Evolutionary conservation across 1,140 invertebrate species (phyloP), one percentile per base, ranked within the genome.

Genomic region (Drosophila santomea): DNA sequence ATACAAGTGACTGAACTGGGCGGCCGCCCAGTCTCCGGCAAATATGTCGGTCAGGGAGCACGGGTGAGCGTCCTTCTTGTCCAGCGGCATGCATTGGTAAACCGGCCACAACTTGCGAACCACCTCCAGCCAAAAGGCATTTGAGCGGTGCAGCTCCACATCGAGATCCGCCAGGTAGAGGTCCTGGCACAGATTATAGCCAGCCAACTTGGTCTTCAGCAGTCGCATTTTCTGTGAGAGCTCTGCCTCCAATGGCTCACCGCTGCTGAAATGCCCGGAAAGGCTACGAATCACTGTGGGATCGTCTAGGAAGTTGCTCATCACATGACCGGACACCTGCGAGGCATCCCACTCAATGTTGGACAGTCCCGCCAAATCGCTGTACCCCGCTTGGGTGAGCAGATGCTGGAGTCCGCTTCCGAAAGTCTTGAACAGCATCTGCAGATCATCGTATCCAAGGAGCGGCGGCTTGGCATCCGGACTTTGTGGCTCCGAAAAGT

Each of bases 341-440:
- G 96, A 95, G 11, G 96, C 96, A 93, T 99, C 98, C 97, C 97
- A 98, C 93, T 99, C 98, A 0, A 98, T 94, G 90, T 97, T 97
- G 1, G 95, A 96, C 3, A 97, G 92, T 2, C 97, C 97, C 7
- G 97, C 94, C 1, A 98, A 94, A 92, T 98, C 97, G n/a, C 95
- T 94, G 86, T 97, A 98, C 3, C 95, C 95, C 0, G 95, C 95
- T 89, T 94, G 95, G 2, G 96, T 96, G 32, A 99, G 92, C 62
- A 98, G 91, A 93, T 97, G 96, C 79, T 98, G 96, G 8, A 99
- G 92, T 1, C 95, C 94, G 77, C 96, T 95, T 5, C 98, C 98
- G 93, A 99, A 97, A 93, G 96, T 96, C 82, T 95, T 94, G 86
- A 98, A 98, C 5, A 99, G 89, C 23, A 93, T 93, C 25, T 94